Evolutionary conservation across 1,140 invertebrate species (phyloP).

Genomic region (Plectrocnemia conspersa): DNA sequence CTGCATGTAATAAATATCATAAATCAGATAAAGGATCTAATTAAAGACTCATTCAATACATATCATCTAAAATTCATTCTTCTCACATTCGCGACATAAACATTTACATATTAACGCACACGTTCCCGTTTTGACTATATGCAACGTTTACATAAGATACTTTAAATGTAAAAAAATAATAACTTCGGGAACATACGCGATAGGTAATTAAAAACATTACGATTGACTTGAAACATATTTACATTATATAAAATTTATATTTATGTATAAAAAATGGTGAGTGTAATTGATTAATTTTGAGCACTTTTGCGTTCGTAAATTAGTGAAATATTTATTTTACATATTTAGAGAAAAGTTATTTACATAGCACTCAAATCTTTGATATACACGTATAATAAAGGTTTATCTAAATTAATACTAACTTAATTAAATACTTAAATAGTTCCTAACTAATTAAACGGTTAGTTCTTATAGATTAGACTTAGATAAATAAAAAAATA

Average conservation of each 20-base stretch:
- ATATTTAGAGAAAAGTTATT: conserved; percentile 29
- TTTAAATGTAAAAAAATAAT: neutral
- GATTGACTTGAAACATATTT: conserved; percentile 1
- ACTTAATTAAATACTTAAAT: conserved; percentile 12
- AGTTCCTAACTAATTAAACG: conserved; percentile 25
- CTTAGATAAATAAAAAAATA: conserved; percentile 19
- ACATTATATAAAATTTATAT: neutral
- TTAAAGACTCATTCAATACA: too few species aligned
- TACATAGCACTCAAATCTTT: conserved; percentile 32
- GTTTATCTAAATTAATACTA: conserved; percentile 5
- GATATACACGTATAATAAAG: conserved; percentile 10
- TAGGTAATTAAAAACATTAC: conserved; percentile 8
- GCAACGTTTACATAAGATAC: too few species aligned
- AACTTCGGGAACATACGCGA: neutral
- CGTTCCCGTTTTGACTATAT: too few species aligned
- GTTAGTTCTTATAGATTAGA: conserved; percentile 28
- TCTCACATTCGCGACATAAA: too few species aligned
- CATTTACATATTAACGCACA: too few species aligned
- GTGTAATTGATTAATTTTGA: neutral
- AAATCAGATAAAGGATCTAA: too few species aligned
- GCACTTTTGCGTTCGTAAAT: neutral
- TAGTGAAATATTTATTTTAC: neutral
- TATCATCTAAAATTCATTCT: too few species aligned
- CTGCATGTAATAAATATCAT: too few species aligned
- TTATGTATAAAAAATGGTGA: neutral